Evolutionary conservation across 1,140 invertebrate genomes (phyloP), one percentile per base, ranked within the genome.

Genomic region (Papilio aristodemus): DNA sequence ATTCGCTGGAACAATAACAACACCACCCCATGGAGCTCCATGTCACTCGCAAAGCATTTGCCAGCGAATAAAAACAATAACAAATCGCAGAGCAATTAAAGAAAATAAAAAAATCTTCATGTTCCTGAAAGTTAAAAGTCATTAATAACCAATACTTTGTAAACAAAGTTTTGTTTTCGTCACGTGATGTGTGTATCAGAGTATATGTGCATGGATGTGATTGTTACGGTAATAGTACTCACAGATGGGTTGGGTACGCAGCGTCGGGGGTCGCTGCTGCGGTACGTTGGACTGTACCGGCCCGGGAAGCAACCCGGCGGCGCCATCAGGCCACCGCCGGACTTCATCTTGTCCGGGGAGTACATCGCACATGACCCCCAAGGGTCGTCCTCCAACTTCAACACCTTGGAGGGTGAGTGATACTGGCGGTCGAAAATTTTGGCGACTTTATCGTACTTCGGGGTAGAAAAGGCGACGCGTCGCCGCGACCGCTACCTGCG

Each of bases 401-500:
- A 84, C 91, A 91, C 91, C 86, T 92, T 91, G 88, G 91, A 91
- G 78, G 90, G 91, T 83, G 91, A 91, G 84, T 91, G 91, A 77
- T 92, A 92, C 89, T 92, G 91, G 71, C 90, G 86, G 91, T 92
- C 90, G 89, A 91, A 92, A 91, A 91, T 92, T 78, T 92, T 91
- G 91, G 85, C 87, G 83, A 80, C 79, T 90, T 89, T 86, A 69
- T 86, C 84, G 84, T 86, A 86, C 83, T 86, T 83, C 68, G 78
- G 81, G 79, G 78, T 76, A 72, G 71, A 83, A 80, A 79, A 77
- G 74, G 80, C 84, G 86, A 83, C 83, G 80, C 84, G 85, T 77
- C 81, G 79, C 82, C 82, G 79, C 85, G 85, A 80, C 86, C 86
- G 86, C 76, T 81, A 68, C 70, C 69, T 74, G 68, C 87, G 85